Conservation (phyloP, 2,797 vertebrate species). For the Anolis apletophallus region DNA sequence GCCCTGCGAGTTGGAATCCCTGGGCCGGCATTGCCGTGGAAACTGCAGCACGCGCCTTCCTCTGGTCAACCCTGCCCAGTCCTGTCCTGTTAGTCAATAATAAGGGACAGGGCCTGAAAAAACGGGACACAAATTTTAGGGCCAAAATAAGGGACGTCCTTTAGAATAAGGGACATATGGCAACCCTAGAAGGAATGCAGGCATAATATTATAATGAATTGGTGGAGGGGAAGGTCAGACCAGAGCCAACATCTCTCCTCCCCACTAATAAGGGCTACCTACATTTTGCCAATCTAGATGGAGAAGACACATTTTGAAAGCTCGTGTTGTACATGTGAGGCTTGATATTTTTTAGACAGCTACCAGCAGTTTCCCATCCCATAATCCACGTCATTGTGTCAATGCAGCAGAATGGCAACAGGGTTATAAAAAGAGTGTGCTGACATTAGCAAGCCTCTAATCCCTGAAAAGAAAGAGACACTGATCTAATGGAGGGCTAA, state of each 20-base stretch:
- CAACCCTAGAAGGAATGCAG: too few relatives aligned
- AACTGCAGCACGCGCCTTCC: too few relatives aligned
- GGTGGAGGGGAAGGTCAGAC: background rate
- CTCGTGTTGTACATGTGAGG: constrained; percentile 25
- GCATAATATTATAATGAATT: background rate
- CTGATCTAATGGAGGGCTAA: constrained; percentile 47
- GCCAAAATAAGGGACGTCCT: too few relatives aligned
- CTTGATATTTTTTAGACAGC: constrained; percentile 34
- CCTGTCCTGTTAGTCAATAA: too few relatives aligned
- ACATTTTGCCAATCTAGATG: constrained; percentile 15
- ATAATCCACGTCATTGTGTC: constrained; percentile 66
- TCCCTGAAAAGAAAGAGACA: constrained; percentile 58
- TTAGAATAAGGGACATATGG: too few relatives aligned
- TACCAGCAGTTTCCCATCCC: constrained; percentile 44
- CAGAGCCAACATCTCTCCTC: background rate
- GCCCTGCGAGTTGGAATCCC: too few relatives aligned
- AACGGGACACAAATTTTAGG: too few relatives aligned
- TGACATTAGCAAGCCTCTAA: constrained; percentile 58
- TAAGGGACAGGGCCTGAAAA: too few relatives aligned
- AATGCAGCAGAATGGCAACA: constrained; percentile 54
- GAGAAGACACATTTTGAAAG: background rate
- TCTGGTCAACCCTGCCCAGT: too few relatives aligned
- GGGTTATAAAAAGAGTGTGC: constrained; percentile 50
- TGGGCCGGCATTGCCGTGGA: too few relatives aligned
- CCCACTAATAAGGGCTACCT: background rate